Evolutionary conservation across 2,797 vertebrate species (phyloP), one percentile per base, ranked within the genome.

Genomic region (Chloroceryle inda): DNA sequence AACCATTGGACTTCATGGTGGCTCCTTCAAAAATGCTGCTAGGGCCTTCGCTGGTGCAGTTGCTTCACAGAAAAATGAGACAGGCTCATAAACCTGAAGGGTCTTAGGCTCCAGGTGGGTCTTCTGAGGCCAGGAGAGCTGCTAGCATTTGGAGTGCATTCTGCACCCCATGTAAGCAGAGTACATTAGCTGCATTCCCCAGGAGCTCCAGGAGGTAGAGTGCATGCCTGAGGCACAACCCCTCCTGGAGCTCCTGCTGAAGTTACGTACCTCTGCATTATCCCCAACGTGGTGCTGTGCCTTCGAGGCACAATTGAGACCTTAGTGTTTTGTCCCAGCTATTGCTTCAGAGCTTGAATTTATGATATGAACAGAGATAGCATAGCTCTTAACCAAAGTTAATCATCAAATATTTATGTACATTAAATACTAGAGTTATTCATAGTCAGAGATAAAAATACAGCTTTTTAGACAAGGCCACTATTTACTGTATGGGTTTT

Each of bases 341-440:
- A 95, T 89, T 96, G 96, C 92, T 93, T 96, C 78, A 67, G 74
- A 96, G 82, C 56, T 89, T 96, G 89, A 95, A 94, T 95, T 97
- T 96, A 95, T 90, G 68, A 71, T 89, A 86, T 81, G 84, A 94
- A 67, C 80, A 91, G 73, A 96, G 91, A 84, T 94, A 86, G 87
- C 73, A 79, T 95, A 96, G 94, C 88, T 96, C 92, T 96, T 96
- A 96, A 96, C 58, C 88, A 96, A 97, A 96, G 83, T 94, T 95
- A 95, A 94, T 92, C 80, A 97, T 98, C 82, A 96, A 97, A 97
- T 97, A 97, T 97, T 95, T 90, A 96, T 96, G 42, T 77, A 71
- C 74, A 62, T 96, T 97, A 97, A 97, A 97, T 95, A 93, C 82
- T 96, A 74, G 68, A 82, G 82, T 95, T 97, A 97, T 94, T 96